Evolutionary conservation across 2,797 vertebrate species (phyloP), one percentile per base, ranked within the genome.

Genomic region (Kryptopterus vitreolus): DNA sequence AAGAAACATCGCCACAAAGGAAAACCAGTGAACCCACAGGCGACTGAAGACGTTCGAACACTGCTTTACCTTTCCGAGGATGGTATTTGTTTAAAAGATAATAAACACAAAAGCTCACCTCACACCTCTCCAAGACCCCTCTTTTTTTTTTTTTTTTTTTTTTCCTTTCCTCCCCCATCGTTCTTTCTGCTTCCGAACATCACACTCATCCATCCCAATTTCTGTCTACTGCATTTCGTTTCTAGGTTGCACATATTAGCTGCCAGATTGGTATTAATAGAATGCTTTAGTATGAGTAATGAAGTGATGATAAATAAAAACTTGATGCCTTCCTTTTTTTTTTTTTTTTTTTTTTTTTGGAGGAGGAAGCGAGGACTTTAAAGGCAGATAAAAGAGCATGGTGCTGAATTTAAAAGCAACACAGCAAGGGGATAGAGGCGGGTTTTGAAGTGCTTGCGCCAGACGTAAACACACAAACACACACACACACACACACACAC

Each of bases 361-460:
- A n/a, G n/a, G n/a, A n/a, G n/a, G 82, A 83, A 86, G 81, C 76
- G 62, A 66, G 61, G 61, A 69, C 65, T 87, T 87, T 81, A 82
- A 85, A 86, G 80, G 77, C 48, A 73, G 63, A 86, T 77, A 72
- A 80, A 75, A 59, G n/a, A 82, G 79, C 65, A 22, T 52, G 26
- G 76, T 24, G 68, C 31, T 85, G 84, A 85, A 83, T 80, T 78
- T 72, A 53, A 79, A 87, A 83, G 69, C 2, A 15, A 63, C 77
- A 76, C 80, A 70, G 78, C 46, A 35, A 81, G 63, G 71, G 80
- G 69, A 79, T 78, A 66, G 76, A 80, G 46, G 73, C 53, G 24
- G 76, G 80, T 77, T 85, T 82, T 87, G 81, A 85, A 81, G 81
- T 83, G 77, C 55, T 78, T 65, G 59, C 24, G 53, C 78, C 62